Evolutionary conservation across 1,140 invertebrate genomes (phyloP).

Genomic region (Drosophila kikkawai): DNA sequence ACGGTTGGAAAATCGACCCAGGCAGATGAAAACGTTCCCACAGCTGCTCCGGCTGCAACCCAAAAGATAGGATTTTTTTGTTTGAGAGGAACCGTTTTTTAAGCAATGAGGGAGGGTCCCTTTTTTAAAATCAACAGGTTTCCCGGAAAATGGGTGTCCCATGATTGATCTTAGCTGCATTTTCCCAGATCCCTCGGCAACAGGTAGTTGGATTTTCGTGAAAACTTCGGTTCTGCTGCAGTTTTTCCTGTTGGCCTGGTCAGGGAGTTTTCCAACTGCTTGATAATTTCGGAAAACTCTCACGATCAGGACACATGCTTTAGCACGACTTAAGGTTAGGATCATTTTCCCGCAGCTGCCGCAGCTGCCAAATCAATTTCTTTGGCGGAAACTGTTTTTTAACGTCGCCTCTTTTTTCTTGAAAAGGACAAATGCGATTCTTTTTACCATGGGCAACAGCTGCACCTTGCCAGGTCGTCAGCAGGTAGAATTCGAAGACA

Average conservation of each 20-base stretch:
- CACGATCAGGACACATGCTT: conserved; percentile 29
- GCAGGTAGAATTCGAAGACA: conserved; percentile 24
- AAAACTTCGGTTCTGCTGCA: not conserved
- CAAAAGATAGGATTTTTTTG: conserved; percentile 3
- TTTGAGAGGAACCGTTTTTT: conserved; percentile 22
- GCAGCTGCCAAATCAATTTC: conserved; percentile 30
- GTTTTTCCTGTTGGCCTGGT: conserved; percentile 31
- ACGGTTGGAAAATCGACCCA: conserved; percentile 19
- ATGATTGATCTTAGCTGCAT: not conserved
- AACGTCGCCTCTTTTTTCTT: conserved; percentile 5
- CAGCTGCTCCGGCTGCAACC: conserved; percentile 44
- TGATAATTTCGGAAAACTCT: conserved; percentile 30
- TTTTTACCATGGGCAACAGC: conserved; percentile 1
- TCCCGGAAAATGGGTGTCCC: conserved; percentile 25
- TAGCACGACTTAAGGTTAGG: not conserved
- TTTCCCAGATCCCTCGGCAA: conserved; percentile 19
- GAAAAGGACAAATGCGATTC: conserved; percentile 1
- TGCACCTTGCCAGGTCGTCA: not conserved
- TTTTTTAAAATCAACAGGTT: conserved; percentile 31
- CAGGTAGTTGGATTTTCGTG: conserved; percentile 27
- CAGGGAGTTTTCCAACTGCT: conserved; percentile 15
- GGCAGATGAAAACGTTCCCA: conserved; percentile 43
- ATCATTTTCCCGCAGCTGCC: conserved; percentile 44
- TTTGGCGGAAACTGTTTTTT: conserved; percentile 2
- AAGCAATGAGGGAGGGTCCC: conserved; percentile 21